Evolutionary conservation across 35 echinoderm and acorn worm genomes (phyloP).

Genomic region (Holothuria glaberrima): DNA sequence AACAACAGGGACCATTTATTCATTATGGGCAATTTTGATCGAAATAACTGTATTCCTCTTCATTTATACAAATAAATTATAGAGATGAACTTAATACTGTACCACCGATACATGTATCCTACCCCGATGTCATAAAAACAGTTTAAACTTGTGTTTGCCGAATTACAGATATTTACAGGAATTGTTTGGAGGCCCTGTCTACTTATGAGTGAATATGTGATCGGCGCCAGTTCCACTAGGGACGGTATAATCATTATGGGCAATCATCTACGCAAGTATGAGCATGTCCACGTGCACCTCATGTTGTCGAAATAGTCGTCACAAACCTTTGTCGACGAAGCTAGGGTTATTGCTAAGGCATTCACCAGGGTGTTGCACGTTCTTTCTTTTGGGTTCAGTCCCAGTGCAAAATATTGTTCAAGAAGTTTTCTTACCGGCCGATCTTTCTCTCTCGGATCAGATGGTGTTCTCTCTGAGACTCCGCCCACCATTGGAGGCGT

Average conservation of each 20-base stretch:
- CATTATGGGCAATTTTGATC: not conserved
- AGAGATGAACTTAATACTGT: not conserved
- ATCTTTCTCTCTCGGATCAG: not conserved
- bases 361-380: not conserved
- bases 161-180: not conserved
- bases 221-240: not conserved
- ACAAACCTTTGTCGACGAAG: slow-evolving; percentile 12
- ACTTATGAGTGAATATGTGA: not conserved
- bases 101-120: slow-evolving; percentile 10
- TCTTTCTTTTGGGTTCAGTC: slow-evolving; percentile 12
- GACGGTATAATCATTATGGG: slow-evolving; percentile 9
- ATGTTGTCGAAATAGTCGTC: not conserved
- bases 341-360: not conserved
- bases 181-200: not conserved
- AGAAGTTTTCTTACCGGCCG: not conserved
- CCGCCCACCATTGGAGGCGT: slow-evolving; percentile 2
- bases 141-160: slow-evolving; percentile 22
- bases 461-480: not conserved
- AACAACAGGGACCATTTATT: no score
- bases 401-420: not conserved
- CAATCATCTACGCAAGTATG: slow-evolving; percentile 2
- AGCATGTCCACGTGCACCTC: not conserved
- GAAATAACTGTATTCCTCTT: not conserved
- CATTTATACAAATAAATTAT: not conserved
- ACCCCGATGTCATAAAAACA: slow-evolving; percentile 10